Percentiles rank a stretch among this genome's conserved stretches.
phyloP scores from a whole-genome alignment of 2,113 vertebrate species.

The Gobio gobio region DNA sequence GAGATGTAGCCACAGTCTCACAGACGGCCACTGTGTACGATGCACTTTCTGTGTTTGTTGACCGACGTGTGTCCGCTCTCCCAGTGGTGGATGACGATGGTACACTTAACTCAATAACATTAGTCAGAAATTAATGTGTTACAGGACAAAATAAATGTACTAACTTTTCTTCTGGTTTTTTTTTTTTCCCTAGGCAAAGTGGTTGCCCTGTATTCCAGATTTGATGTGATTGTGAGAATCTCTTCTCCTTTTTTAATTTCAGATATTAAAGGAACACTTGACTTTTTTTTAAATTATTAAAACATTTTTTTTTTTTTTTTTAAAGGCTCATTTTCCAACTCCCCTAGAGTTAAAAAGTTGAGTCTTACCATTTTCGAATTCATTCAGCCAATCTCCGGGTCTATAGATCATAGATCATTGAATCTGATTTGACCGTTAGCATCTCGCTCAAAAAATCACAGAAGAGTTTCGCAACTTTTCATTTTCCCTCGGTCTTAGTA shows the following conservation, averaged over 20 bases:
- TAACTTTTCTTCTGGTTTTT: background rate
- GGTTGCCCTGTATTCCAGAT: conserved; percentile 92
- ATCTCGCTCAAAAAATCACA: no score
- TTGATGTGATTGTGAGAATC: conserved; percentile 92
- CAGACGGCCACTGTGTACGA: conserved; percentile 82
- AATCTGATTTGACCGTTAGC: no score
- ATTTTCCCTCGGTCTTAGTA: no score
- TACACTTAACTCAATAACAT: background rate
- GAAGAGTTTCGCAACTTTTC: no score
- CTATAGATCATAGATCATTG: no score
- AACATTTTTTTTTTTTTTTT: no score
- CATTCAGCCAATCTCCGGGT: no score
- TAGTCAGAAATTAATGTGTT: background rate
- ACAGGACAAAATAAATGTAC: background rate
- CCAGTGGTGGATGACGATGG: conserved; percentile 82
- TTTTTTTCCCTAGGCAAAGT: conserved; percentile 82
- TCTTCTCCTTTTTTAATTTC: conserved; percentile 3
- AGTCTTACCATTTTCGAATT: no score
- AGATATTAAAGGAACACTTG: background rate
- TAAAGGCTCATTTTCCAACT: no score
- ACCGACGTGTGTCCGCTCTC: conserved; percentile 89
- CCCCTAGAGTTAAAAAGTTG: no score
- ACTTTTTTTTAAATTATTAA: no score
- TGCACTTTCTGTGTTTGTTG: conserved; percentile 90
- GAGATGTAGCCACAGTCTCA: conserved; percentile 84